These are phyloP conservation scores for Intellagama lesueurii DNA, from an alignment of 2,797 vertebrate genomes.

Conservation along the genomic window DNA sequence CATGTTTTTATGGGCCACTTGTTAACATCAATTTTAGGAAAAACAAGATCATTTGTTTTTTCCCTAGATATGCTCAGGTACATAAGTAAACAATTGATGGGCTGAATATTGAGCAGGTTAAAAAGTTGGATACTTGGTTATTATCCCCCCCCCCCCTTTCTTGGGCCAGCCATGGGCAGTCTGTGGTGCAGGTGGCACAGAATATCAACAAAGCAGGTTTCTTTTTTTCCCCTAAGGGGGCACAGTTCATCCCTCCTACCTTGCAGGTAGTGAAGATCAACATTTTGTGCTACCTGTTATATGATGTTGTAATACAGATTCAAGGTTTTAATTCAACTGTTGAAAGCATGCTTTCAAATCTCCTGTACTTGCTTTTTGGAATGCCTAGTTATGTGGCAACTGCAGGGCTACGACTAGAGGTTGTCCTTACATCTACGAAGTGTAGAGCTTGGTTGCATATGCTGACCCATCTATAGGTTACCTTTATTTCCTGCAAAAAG, in stretches of 20 bases:
- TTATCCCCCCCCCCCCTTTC: background rate
- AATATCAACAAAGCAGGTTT: background rate
- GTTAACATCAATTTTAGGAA: background rate
- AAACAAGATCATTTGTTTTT: background rate
- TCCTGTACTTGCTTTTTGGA: background rate
- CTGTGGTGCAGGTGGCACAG: background rate
- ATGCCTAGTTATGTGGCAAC: background rate
- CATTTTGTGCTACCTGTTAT: background rate
- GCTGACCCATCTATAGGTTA: background rate
- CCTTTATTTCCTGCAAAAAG: background rate
- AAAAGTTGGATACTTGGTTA: background rate
- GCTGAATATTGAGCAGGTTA: background rate
- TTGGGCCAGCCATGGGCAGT: background rate
- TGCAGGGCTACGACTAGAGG: background rate
- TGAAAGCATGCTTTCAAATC: background rate
- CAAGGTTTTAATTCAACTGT: background rate
- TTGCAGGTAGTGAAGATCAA: background rate
- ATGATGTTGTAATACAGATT: background rate
- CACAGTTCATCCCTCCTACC: background rate
- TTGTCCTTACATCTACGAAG: background rate
- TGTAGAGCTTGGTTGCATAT: background rate
- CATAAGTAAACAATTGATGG: background rate
- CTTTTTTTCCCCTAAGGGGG: background rate
- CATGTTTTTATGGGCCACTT: background rate
- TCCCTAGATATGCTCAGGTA: background rate